Percentiles rank a stretch among this genome's conserved stretches.
Conservation (phyloP, 2,113 vertebrate genomes). For the Oenanthe melanoleuca region DNA sequence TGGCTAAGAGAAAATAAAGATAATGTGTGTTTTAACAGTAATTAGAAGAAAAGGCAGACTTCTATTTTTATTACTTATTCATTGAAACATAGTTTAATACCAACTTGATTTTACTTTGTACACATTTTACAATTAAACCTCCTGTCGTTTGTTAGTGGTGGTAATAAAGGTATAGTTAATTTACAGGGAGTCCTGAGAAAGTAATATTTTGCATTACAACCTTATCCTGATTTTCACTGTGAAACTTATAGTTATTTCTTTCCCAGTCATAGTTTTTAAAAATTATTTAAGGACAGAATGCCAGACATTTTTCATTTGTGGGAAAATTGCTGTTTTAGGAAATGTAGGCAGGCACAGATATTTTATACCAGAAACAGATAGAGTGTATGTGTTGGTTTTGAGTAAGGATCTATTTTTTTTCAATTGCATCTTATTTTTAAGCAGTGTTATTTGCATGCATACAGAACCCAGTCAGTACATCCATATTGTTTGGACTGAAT, state of each 20-base stretch:
- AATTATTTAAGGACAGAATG: neutral
- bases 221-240: neutral
- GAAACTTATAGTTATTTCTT: neutral
- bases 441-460: neutral
- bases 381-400: neutral
- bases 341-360: neutral
- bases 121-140: rapidly evolving
- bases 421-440: neutral
- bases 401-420: neutral
- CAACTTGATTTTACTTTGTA: neutral
- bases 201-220: neutral
- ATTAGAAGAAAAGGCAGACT: neutral
- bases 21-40: neutral
- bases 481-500: neutral
- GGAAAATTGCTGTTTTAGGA: neutral
- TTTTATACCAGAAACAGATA: neutral
- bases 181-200: neutral
- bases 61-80: neutral
- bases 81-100: neutral
- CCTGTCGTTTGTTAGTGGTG: neutral
- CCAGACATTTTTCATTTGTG: neutral
- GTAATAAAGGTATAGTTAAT: neutral
- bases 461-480: rapidly evolving
- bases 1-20: neutral
- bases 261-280: neutral